These are phyloP conservation scores for Sminthopsis crassicaudata DNA, from an alignment of 2,113 vertebrate genomes.

Conservation along the genomic window DNA sequence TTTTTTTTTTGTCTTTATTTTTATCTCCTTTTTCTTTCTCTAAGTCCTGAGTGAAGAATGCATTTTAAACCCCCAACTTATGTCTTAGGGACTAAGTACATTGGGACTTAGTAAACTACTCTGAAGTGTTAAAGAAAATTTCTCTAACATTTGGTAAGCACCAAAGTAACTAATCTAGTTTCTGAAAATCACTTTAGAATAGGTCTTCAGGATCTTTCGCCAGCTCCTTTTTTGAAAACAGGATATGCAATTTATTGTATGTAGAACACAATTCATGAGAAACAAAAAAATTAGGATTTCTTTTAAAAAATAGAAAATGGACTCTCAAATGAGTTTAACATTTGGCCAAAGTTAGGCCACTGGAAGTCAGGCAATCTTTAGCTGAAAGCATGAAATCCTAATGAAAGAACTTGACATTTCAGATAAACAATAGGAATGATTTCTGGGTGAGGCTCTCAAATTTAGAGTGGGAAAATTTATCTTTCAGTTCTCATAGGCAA, in stretches of 20 bases:
- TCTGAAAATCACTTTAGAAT: neutral
- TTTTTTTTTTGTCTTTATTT: neutral
- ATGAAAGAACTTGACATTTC: neutral
- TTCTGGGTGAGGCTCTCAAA: neutral
- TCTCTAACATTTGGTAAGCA: neutral
- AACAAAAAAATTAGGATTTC: neutral
- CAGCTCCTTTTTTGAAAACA: neutral
- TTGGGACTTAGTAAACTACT: too few relatives aligned
- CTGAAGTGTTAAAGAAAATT: neutral
- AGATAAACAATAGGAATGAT: neutral
- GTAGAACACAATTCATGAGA: neutral
- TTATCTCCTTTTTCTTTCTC: neutral
- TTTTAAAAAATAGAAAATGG: slow-evolving; percentile 20
- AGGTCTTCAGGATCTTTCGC: neutral
- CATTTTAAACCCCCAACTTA: neutral
- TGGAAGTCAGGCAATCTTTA: neutral
- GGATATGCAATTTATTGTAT: neutral
- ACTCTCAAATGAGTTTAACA: neutral
- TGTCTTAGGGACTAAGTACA: neutral
- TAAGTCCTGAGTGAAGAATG: neutral
- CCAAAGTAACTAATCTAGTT: neutral
- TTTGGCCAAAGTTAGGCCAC: neutral
- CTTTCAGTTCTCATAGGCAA: neutral
- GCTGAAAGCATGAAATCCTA: neutral
- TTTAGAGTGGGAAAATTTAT: neutral